Evolutionary conservation across 35 echinoderm and acorn worm genomes (phyloP).

Genomic region (Apostichopus californicus): DNA sequence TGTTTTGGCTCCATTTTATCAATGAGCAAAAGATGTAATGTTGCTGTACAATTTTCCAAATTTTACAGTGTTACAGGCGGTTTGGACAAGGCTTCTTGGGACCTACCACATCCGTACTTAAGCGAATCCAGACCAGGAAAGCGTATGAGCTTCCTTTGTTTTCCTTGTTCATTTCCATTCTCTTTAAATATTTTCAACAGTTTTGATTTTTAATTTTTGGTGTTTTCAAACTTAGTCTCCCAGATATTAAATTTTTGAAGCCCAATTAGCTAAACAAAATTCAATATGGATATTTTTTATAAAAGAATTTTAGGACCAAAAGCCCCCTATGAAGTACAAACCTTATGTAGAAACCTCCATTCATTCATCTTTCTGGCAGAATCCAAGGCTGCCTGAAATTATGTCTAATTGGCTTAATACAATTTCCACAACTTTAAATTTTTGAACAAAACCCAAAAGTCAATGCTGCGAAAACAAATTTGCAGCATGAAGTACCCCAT

Average conservation of each 20-base stretch:
- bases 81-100: slow-evolving; percentile 49
- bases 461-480: too few species aligned
- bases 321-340: too few species aligned
- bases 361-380: too few species aligned
- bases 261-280: too few species aligned
- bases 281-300: too few species aligned
- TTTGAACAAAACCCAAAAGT: too few species aligned
- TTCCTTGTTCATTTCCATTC: slow-evolving; percentile 58
- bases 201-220: slow-evolving; percentile 27
- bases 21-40: slow-evolving; percentile 26
- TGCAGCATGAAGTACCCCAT: too few species aligned
- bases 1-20: slow-evolving; percentile 13
- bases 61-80: slow-evolving; percentile 57
- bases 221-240: neutral
- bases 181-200: slow-evolving; percentile 2
- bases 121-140: slow-evolving; percentile 48
- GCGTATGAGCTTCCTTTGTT: slow-evolving; percentile 60
- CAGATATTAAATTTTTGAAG: neutral
- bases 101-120: slow-evolving; percentile 43
- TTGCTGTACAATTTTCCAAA: slow-evolving; percentile 60
- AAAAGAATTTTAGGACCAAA: too few species aligned
- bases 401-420: too few species aligned
- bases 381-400: too few species aligned
- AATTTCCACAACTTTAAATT: too few species aligned
- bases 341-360: too few species aligned